These are phyloP conservation scores for Neotoxoptera formosana DNA, from an alignment of 1,140 invertebrate species.

Conservation along the genomic window DNA sequence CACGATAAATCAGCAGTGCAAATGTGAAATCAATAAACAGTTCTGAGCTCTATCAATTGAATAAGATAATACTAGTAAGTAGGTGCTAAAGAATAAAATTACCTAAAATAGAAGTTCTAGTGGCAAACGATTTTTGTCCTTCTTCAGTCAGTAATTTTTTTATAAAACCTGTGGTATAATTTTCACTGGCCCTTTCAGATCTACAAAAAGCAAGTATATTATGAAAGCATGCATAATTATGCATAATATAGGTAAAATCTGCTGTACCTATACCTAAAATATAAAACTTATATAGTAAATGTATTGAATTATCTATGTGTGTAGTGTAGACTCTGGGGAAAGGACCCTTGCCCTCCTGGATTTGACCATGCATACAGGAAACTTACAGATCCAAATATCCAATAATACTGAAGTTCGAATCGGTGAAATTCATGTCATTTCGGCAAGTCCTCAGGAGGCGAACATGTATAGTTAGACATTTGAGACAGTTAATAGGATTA, in stretches of 20 bases:
- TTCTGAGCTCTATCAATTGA: neutral
- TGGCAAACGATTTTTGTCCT: slow-evolving; percentile 42
- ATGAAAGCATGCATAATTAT: too few species aligned
- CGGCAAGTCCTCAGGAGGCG: too few species aligned
- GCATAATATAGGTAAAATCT: neutral
- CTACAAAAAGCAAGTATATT: neutral
- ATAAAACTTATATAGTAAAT: neutral
- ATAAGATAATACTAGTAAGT: neutral
- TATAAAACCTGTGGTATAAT: slow-evolving; percentile 51
- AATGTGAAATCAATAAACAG: neutral
- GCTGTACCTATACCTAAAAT: neutral
- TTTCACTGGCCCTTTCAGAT: slow-evolving; percentile 29
- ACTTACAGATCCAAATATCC: neutral
- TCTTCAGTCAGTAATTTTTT: slow-evolving; percentile 31
- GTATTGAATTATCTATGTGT: neutral
- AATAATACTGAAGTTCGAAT: neutral
- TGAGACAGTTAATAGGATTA: too few species aligned
- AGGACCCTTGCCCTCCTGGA: too few species aligned
- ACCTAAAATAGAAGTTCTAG: slow-evolving; percentile 35
- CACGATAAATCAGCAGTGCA: neutral
- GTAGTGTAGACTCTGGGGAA: neutral
- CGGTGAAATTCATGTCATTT: neutral
- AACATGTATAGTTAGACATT: too few species aligned
- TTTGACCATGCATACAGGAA: neutral
- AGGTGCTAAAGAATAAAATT: neutral